These are phyloP conservation scores for Oryzias woworae DNA, from an alignment of 2,113 vertebrate genomes.

Conservation along the genomic window DNA sequence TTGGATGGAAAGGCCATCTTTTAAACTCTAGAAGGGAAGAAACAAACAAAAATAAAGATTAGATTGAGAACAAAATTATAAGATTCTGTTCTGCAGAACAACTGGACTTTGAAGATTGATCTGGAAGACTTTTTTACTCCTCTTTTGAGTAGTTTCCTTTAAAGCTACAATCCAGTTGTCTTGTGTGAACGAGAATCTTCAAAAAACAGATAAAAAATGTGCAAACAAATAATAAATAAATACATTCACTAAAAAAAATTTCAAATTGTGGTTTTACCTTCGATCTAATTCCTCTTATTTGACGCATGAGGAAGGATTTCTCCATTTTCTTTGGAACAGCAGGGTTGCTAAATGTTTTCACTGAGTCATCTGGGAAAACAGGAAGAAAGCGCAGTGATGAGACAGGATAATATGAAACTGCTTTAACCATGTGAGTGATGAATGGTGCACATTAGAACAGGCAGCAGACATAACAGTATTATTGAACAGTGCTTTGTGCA, in stretches of 20 bases:
- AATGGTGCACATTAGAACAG: not conserved
- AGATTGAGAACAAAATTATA: not conserved
- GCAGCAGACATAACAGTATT: not conserved
- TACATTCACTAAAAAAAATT: not conserved
- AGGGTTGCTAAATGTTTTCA: constrained; percentile 85
- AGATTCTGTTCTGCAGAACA: not conserved
- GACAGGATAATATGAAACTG: not conserved
- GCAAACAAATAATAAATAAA: not conserved
- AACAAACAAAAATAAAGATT: not conserved
- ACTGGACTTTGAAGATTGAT: not conserved
- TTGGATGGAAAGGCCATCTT: constrained; percentile 88
- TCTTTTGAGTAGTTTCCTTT: too few species aligned
- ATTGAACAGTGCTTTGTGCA: not conserved
- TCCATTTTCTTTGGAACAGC: constrained; percentile 82
- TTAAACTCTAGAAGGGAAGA: constrained; percentile 83
- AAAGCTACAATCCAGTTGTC: too few species aligned
- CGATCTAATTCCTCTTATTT: constrained; percentile 85
- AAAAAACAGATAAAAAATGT: too few species aligned
- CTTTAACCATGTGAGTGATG: not conserved
- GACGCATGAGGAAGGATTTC: constrained; percentile 78
- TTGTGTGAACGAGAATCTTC: too few species aligned
- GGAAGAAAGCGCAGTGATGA: not conserved
- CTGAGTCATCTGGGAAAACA: constrained; percentile 74
- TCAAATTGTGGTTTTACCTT: constrained; percentile 74
- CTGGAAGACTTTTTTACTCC: too few species aligned